A percentile compares a stretch with the other conserved stretches of the same genome.
Evolutionary conservation across 2,113 vertebrate genomes (phyloP).

Genomic region (Laticauda colubrina): DNA sequence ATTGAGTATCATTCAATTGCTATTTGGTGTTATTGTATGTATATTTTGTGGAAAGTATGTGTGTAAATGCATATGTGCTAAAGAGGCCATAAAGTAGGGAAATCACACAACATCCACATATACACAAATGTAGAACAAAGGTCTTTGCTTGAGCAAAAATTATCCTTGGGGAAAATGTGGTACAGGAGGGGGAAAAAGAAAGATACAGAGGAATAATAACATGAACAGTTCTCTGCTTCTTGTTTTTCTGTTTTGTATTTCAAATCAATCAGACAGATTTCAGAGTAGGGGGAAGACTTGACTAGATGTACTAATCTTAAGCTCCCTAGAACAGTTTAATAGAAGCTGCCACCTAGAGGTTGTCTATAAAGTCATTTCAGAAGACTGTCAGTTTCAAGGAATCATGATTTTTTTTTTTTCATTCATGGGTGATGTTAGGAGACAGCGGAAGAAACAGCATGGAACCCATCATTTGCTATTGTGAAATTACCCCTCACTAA

Average conservation of each 20-base stretch:
- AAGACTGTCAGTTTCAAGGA: background rate
- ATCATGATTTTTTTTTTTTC: background rate
- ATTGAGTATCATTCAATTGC: background rate
- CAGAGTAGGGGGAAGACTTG: background rate
- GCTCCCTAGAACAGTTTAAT: background rate
- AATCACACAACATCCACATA: background rate
- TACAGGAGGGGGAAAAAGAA: background rate
- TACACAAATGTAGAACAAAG: background rate
- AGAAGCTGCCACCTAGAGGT: background rate
- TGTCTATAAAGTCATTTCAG: background rate
- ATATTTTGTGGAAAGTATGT: background rate
- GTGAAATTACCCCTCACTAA: background rate
- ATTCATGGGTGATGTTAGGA: background rate
- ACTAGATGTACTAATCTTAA: background rate
- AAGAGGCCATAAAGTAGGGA: background rate
- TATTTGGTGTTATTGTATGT: background rate
- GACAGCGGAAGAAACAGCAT: background rate
- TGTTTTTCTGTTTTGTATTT: background rate
- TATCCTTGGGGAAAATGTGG: background rate
- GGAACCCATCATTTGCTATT: background rate
- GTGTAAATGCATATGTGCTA: background rate
- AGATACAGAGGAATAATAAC: background rate
- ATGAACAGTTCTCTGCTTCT: background rate
- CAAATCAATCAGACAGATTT: background rate
- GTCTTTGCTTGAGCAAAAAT: background rate